A percentile compares a stretch with the other conserved stretches of the same genome.
phyloP scores from a whole-genome alignment of 2,113 vertebrate genomes.

The Leptodactylus fuscus region DNA sequence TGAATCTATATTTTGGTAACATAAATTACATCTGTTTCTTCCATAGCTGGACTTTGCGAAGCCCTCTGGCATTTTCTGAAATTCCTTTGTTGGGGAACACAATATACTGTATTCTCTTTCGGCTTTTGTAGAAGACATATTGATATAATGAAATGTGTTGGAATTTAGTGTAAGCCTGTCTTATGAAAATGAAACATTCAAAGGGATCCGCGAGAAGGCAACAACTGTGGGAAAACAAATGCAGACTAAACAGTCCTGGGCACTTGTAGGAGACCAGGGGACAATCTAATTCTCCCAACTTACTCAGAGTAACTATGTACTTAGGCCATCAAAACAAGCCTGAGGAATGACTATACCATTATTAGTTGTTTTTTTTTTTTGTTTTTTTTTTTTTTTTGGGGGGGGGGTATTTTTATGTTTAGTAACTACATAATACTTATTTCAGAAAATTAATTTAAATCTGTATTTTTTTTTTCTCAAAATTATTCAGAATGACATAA shows the following conservation, averaged over 20 bases:
- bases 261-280: neutral
- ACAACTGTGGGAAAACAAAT: constrained; percentile 29
- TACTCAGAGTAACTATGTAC: neutral
- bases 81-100: neutral
- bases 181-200: constrained; percentile 47
- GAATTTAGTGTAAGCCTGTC: constrained; percentile 28
- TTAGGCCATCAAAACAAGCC: neutral
- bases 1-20: neutral
- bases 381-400: no score
- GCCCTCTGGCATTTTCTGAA: neutral
- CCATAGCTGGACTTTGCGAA: neutral
- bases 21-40: neutral
- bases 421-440: neutral
- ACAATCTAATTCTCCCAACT: neutral
- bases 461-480: no score
- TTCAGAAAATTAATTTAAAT: no score
- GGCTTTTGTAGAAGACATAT: neutral
- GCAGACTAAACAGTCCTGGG: constrained; percentile 29
- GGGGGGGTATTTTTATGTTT: neutral
- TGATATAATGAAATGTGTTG: constrained; percentile 19
- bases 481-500: no score
- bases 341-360: neutral
- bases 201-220: neutral
- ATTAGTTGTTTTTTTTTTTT: neutral
- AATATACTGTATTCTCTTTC: neutral